phyloP scores from a whole-genome alignment of 2,888 invertebrate species.

The Dendrolimus houi region DNA sequence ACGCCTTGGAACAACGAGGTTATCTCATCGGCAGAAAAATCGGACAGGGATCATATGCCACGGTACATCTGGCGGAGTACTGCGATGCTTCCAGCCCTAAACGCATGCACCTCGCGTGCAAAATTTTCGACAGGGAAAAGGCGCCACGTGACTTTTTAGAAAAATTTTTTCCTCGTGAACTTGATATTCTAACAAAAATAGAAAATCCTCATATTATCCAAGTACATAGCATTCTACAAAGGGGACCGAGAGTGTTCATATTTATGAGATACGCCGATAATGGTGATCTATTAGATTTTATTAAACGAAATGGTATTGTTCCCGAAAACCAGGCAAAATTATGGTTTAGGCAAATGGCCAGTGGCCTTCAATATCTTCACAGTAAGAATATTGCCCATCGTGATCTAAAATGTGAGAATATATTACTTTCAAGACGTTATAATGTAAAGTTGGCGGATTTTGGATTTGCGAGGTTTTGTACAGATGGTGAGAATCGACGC shows the following conservation, averaged over 20 bases:
- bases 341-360: slow-evolving; percentile 92
- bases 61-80: slow-evolving; percentile 91
- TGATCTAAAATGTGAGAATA: slow-evolving; percentile 96
- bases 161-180: slow-evolving; percentile 95
- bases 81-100: slow-evolving; percentile 83
- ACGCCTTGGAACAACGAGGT: slow-evolving; percentile 89
- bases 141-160: slow-evolving; percentile 92
- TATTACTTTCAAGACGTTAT: slow-evolving; percentile 87
- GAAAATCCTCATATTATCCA: slow-evolving; percentile 94
- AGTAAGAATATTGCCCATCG: slow-evolving; percentile 90
- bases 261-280: slow-evolving; percentile 95
- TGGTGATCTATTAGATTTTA: slow-evolving; percentile 91
- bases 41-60: slow-evolving; percentile 94
- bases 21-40: slow-evolving; percentile 91
- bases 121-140: slow-evolving; percentile 93
- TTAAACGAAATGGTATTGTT: slow-evolving; percentile 85
- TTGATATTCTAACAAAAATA: slow-evolving; percentile 91
- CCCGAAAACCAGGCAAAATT: slow-evolving; percentile 86
- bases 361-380: slow-evolving; percentile 89
- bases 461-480: slow-evolving; percentile 92
- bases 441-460: slow-evolving; percentile 96
- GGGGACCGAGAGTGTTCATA: slow-evolving; percentile 89
- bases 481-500: slow-evolving; percentile 82
- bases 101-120: slow-evolving; percentile 88
- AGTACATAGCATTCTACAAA: slow-evolving; percentile 90